Evolutionary conservation across 2,797 vertebrate genomes (phyloP), one percentile per base, ranked within the genome.

Genomic region (Enteromius unitaeniatus): DNA sequence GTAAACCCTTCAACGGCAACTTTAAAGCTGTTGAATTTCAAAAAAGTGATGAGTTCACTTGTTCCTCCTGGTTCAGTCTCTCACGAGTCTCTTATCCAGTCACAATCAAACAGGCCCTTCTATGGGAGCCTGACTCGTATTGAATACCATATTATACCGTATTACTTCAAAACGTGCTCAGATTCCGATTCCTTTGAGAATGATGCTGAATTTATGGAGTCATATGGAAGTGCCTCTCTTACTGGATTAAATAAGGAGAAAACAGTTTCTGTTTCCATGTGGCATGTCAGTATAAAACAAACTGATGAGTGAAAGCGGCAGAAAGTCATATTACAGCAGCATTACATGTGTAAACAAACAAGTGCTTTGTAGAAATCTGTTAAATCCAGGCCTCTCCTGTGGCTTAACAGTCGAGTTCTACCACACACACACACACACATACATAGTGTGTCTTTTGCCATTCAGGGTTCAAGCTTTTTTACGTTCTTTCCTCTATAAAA

Each of bases 11-110:
- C 55, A 86, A 42, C 23, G 1, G n/a, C 51, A 80, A 55, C 51
- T 86, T 80, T 73, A 72, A 75, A 42, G 45, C 40, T 73, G 79
- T 79, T 76, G 87, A 81, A 88, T 82, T 88, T 82, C 53, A 79
- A 81, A 55, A 82, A 65, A 49, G n/a, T 77, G 40, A 31, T 15
- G 45, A 70, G 40, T 75, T 85, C 74, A 53, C 74, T 78, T 77
- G 81, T 85, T 64, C 82, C 51, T 64, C 65, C 17, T 60, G 75
- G 83, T 77, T 82, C 49, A 42, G 75, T 88, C 84, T 84, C 82
- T 84, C 82, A 37, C 45, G 76, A 78, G 69, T 84, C 37, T 88
- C 75, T 73, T 73, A 68, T 68, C 67, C 78, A 78, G 68, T 40
- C 68, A 85, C 78, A 78, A 64, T 70, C 68, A 85, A 82, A 81